Evolutionary conservation across 1,140 invertebrate genomes (phyloP), one percentile per base, ranked within the genome.

Genomic region (Eupeodes corollae): DNA sequence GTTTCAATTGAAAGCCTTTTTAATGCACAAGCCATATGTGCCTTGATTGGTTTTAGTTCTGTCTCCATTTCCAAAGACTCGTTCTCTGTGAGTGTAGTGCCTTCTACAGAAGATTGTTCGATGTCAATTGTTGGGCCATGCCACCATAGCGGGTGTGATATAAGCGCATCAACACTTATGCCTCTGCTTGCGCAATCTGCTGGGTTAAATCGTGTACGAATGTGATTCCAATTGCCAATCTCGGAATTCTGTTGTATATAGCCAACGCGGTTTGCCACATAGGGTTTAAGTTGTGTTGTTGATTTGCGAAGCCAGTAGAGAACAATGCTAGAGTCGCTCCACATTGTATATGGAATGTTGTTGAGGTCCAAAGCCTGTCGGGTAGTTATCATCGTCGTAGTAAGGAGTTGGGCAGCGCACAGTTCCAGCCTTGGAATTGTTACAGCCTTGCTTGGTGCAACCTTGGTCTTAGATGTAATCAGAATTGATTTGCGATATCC

Each of bases 251-350:
- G 21, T 13, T 51, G 50, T 13, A 56, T 56, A 35, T 48, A 31
- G 35, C 41, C 18, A 0, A 56, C 46, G 2, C 59, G 42, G 41
- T 63, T 58, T 3, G 53, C 53, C 0, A 56, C 56, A 38, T 49
- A 54, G 1, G 39, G 10, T 10, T 10, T 30, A 14, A 10, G 26
- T 21, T 11, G 10, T 9, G 10, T 30, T n/a, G 12, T 14, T 9
- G 12, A 11, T 19, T 15, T 10, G 8, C 15, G 42, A 21, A 19
- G 8, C 16, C 13, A 43, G 12, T 8, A 8, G 6, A 30, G 18
- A 9, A 43, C 42, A 1, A 71, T 61, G 0, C 60, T 69, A 2
- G 68, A 70, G 46, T 74, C 67, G 0, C 56, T 60, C 64, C 67
- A 71, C 47, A 63, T 67, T 39, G 51, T 55, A 3, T 61, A 48